Conservation (phyloP, 2,888 invertebrate species). For the Amphipyra tragopoginis region DNA sequence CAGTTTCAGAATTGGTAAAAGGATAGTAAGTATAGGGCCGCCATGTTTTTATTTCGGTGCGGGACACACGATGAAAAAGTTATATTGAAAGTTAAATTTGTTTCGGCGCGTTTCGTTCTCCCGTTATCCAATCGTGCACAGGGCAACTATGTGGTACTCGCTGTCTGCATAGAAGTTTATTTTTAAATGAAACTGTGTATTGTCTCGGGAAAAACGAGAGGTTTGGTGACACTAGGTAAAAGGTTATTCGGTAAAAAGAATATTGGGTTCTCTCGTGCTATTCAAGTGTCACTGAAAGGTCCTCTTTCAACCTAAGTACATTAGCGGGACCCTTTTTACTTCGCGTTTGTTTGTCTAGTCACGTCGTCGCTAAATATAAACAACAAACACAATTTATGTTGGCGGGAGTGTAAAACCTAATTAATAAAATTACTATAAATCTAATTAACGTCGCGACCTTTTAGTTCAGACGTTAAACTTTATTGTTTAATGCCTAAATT, state of each 20-base stretch:
- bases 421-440: constrained; percentile 33
- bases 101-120: constrained; percentile 36
- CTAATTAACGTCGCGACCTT: constrained; percentile 18
- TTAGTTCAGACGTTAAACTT: constrained; percentile 32
- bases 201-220: constrained; percentile 26
- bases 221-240: constrained; percentile 43
- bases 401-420: constrained; percentile 58
- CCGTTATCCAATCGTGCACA: constrained; percentile 29
- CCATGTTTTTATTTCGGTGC: constrained; percentile 42
- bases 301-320: constrained; percentile 69
- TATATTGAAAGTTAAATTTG: constrained; percentile 55
- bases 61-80: constrained; percentile 38
- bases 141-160: constrained; percentile 23
- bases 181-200: constrained; percentile 31
- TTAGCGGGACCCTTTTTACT: constrained; percentile 73
- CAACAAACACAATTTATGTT: constrained; percentile 66
- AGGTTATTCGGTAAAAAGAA: constrained; percentile 65
- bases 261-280: constrained; percentile 67
- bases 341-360: constrained; percentile 72
- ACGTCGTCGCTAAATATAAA: constrained; percentile 70
- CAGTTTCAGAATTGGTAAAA: constrained; percentile 52
- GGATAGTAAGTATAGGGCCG: constrained; percentile 35
- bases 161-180: constrained; percentile 29
- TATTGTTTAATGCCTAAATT: constrained; percentile 21
- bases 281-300: constrained; percentile 71